A percentile compares a stretch with the other conserved stretches of the same genome.
phyloP scores from a whole-genome alignment of 2,113 vertebrate genomes.

The Dicerorhinus sumatrensis region DNA sequence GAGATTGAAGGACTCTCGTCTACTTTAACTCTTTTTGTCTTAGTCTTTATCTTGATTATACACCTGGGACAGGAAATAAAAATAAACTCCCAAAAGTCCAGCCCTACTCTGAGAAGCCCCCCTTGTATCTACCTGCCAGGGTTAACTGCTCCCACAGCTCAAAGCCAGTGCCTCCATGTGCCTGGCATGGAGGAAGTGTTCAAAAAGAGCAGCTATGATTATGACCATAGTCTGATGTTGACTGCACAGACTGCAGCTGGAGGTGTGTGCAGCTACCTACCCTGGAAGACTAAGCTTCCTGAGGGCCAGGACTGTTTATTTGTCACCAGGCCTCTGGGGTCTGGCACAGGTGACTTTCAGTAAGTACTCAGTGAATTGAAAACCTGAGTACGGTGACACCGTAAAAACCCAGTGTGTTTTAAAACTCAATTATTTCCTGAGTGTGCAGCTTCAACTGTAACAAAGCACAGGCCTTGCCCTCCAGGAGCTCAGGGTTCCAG shows the following conservation, averaged over 20 bases:
- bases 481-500: background rate
- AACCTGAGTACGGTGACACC: accelerated
- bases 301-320: background rate
- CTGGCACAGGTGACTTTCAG: background rate
- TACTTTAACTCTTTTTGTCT: background rate
- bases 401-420: background rate
- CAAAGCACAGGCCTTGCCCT: background rate
- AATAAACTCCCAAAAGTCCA: background rate
- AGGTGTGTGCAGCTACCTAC: background rate
- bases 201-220: accelerated
- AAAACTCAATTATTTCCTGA: background rate
- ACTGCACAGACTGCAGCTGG: background rate
- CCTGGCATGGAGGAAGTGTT: background rate
- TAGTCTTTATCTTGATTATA: background rate
- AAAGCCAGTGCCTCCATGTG: too few relatives aligned
- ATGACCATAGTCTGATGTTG: background rate
- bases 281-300: background rate
- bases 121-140: background rate
- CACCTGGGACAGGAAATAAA: background rate
- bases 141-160: background rate
- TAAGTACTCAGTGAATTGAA: accelerated
- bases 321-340: background rate
- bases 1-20: background rate
- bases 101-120: background rate
- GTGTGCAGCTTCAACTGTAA: background rate